These are phyloP conservation scores for Frankliniella fusca DNA, from an alignment of 2,888 invertebrate genomes.

Conservation along the genomic window DNA sequence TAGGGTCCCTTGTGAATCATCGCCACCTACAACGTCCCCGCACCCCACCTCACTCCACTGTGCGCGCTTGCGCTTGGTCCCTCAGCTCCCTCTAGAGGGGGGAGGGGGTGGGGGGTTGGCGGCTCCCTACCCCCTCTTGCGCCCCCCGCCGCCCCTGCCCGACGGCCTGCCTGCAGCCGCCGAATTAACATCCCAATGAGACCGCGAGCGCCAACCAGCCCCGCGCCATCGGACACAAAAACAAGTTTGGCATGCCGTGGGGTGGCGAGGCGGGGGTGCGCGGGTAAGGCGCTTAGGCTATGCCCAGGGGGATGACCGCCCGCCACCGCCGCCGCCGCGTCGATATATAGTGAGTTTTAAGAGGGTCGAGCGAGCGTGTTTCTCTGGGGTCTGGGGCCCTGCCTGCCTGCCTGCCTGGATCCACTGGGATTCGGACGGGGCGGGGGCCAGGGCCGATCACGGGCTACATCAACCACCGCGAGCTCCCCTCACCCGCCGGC, in stretches of 20 bases:
- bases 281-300: background rate
- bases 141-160: background rate
- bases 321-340: too few species aligned
- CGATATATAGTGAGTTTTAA: too few species aligned
- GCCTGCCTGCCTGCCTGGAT: background rate
- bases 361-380: background rate
- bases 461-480: background rate
- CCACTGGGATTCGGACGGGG: background rate
- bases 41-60: too few species aligned
- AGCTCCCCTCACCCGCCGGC: background rate
- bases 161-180: background rate
- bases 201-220: background rate
- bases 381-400: background rate
- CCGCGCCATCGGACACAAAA: background rate
- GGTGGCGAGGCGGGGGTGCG: background rate
- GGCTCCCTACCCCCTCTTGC: background rate
- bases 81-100: too few species aligned
- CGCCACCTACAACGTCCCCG: too few species aligned
- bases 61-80: too few species aligned
- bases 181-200: constrained; percentile 6
- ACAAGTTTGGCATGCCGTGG: background rate
- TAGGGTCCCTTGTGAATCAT: too few species aligned
- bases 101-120: too few species aligned
- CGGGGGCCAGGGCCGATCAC: background rate
- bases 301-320: background rate